Conservation (phyloP, 2,888 invertebrate species). For the Boloria euphrosyne region DNA sequence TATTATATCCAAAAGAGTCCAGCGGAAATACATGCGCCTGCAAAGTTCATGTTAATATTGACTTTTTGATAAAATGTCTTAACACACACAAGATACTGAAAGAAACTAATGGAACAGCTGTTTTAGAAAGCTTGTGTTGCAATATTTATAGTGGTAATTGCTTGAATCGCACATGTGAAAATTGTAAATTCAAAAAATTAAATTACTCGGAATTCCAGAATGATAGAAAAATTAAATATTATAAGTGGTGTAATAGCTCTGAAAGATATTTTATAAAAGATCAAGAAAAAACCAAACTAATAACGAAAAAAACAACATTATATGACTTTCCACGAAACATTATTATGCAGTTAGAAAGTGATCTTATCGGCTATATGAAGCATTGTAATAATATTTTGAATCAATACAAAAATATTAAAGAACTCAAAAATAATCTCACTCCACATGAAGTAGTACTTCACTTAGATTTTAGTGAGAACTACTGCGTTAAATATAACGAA, state of each 20-base stretch:
- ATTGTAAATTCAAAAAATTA: conserved; percentile 26
- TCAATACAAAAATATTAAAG: conserved; percentile 17
- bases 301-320: conserved; percentile 14
- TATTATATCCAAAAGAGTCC: conserved; percentile 31
- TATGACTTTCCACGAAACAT: conserved; percentile 13
- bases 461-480: conserved; percentile 34
- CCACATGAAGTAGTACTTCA: background rate
- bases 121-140: conserved; percentile 35
- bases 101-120: conserved; percentile 30
- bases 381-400: conserved; percentile 15
- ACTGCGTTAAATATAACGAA: conserved; percentile 27
- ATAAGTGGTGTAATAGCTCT: conserved; percentile 21
- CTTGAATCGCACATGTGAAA: conserved; percentile 33
- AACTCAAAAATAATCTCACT: background rate
- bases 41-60: conserved; percentile 37
- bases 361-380: conserved; percentile 13
- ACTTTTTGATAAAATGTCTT: conserved; percentile 28
- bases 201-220: conserved; percentile 33
- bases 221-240: conserved; percentile 28
- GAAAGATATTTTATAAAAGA: conserved; percentile 29
- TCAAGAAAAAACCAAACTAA: conserved; percentile 28
- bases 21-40: conserved; percentile 35
- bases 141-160: conserved; percentile 34
- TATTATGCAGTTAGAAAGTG: conserved; percentile 13
- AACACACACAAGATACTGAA: conserved; percentile 33